Evolutionary conservation across 2,888 invertebrate species (phyloP), one percentile per base, ranked within the genome.

Genomic region (Drymonia ruficornis): DNA sequence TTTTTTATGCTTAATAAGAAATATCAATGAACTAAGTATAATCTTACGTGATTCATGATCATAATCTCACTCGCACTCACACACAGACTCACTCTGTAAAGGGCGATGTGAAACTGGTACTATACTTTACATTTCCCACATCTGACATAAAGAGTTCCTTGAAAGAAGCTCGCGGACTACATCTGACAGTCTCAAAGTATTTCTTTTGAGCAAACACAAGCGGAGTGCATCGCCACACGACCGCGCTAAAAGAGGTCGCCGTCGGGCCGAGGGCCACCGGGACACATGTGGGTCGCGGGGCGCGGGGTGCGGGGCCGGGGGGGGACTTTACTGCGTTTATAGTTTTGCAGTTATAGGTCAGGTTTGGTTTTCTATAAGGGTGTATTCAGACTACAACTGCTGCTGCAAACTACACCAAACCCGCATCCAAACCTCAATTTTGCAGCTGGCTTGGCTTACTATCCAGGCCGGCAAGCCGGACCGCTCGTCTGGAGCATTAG

Each of bases 121-220:
- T 23, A 23, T 23, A 23, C 23, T 23, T 23, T 36, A 36, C 13
- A n/a, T 36, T 36, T 36, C n/a, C 36, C n/a, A 36, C n/a, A n/a
- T 12, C 11, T 12, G 31, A 31, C 31, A 31, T 12, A 31, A 5
- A 36, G 4, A 36, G 36, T 36, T 36, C 19, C 23, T 13, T 43
- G 43, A 43, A 43, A 43, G 43, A 19, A 18, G 13, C 43, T 43
- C 13, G 2, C 40, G 38, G 13, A 36, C 36, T 36, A 36, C 36
- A 36, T 36, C 36, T 36, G 36, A 36, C 36, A 16, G 40, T 19
- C 43, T 43, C 19, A 43, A 43, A 43, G 43, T 43, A 43, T 43
- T 43, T 43, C 43, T 43, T 40, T 19, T 18, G 43, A 43, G 43
- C 12, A 19, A 43, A 43, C 43, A 19, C 43, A 19, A 40, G 16